Conservation (phyloP, 2,888 invertebrate genomes). For the Rhyacophila evoluta region DNA sequence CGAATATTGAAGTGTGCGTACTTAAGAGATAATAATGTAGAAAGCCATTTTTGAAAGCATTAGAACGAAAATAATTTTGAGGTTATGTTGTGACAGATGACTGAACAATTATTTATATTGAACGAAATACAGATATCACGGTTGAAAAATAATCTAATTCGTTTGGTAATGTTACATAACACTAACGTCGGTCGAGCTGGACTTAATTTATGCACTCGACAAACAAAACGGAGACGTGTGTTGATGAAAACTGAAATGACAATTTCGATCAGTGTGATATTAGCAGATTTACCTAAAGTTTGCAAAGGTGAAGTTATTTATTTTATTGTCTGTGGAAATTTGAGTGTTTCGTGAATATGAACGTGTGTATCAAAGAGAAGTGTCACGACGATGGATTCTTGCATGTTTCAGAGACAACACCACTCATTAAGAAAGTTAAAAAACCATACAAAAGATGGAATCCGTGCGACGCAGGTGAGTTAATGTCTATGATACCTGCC, state of each 20-base stretch:
- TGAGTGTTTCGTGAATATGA: slow-evolving; percentile 30
- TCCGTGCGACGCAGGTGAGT: neutral
- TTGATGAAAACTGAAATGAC: neutral
- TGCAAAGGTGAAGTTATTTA: neutral
- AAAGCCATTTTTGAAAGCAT: too few relatives aligned
- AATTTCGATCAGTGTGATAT: neutral
- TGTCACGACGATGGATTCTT: neutral
- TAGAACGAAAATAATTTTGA: neutral
- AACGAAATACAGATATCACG: too few relatives aligned
- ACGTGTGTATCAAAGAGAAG: slow-evolving; percentile 30
- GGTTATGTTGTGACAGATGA: neutral
- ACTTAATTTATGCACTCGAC: too few relatives aligned
- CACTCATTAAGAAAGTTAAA: neutral
- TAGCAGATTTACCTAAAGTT: neutral
- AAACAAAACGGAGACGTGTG: too few relatives aligned
- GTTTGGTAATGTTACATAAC: too few relatives aligned
- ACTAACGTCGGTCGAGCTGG: too few relatives aligned
- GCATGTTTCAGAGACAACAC: slow-evolving; percentile 3
- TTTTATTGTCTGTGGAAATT: neutral
- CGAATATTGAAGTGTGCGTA: too few relatives aligned
- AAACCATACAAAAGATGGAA: neutral
- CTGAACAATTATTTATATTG: too few relatives aligned
- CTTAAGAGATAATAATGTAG: too few relatives aligned
- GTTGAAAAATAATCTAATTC: too few relatives aligned
- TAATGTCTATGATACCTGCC: too few relatives aligned